Conservation (phyloP, 2,113 vertebrate genomes). For the Chaetorhynchus papuensis region DNA sequence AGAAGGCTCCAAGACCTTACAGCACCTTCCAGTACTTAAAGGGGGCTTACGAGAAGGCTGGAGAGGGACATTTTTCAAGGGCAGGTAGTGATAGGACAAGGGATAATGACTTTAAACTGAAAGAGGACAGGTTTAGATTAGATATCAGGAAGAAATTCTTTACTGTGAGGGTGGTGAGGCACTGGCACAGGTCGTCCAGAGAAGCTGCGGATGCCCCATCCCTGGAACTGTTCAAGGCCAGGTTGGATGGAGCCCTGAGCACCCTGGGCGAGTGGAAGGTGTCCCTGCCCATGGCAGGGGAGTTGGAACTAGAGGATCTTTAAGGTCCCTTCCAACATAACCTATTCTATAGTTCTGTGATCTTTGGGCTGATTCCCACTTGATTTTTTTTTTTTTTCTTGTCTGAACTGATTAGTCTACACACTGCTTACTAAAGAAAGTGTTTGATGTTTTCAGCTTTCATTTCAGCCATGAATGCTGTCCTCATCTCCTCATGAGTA, state of each 20-base stretch:
- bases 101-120: background rate
- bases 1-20: accelerated
- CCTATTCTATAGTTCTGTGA: background rate
- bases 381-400: background rate
- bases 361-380: background rate
- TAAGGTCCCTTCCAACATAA: background rate
- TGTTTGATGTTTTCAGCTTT: slow-evolving; percentile 84
- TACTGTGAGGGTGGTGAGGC: background rate
- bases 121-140: background rate
- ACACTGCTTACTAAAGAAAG: slow-evolving; percentile 81
- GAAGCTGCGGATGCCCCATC: background rate
- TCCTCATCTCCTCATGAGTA: slow-evolving; percentile 60
- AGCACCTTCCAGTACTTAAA: background rate
- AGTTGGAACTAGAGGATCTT: background rate
- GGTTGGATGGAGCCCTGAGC: background rate
- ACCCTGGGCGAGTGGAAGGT: background rate
- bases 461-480: slow-evolving; percentile 83
- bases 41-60: background rate
- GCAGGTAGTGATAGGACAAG: background rate
- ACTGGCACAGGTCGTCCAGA: background rate
- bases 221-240: background rate
- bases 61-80: background rate
- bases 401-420: background rate
- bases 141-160: background rate
- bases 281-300: background rate